A percentile compares a stretch with the other conserved stretches of the same genome.
Conservation (phyloP, 2,888 invertebrate species). For the Xestia c-nigrum region DNA sequence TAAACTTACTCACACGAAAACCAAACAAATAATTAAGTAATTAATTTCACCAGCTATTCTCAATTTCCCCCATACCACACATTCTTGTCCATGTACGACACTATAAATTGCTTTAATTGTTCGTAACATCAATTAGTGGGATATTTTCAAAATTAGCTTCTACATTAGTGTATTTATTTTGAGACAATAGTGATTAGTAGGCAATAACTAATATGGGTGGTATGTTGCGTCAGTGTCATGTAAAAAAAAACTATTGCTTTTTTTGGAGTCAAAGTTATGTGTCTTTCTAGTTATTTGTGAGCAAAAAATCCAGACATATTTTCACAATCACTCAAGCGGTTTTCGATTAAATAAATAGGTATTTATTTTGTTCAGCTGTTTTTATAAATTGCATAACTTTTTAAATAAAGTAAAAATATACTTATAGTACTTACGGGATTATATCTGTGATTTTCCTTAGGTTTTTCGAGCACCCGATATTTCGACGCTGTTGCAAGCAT, state of each 20-base stretch:
- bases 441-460: too few relatives aligned
- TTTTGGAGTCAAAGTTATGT: not conserved
- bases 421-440: too few relatives aligned
- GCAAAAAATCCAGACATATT: not conserved
- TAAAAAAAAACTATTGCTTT: conserved; percentile 12
- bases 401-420: too few relatives aligned
- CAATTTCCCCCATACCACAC: conserved; percentile 33
- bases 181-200: conserved; percentile 26
- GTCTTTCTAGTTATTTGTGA: not conserved
- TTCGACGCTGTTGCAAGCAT: too few relatives aligned
- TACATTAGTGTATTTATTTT: conserved; percentile 49
- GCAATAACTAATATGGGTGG: conserved; percentile 33
- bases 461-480: too few relatives aligned
- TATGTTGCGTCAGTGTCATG: conserved; percentile 27
- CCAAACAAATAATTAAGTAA: conserved; percentile 31
- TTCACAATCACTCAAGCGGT: not conserved
- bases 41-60: conserved; percentile 26
- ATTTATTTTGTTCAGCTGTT: not conserved
- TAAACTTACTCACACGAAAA: too few relatives aligned
- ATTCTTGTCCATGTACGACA: conserved; percentile 40
- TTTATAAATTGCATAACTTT: not conserved
- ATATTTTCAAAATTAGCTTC: conserved; percentile 46
- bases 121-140: conserved; percentile 51
- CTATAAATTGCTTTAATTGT: conserved; percentile 64
- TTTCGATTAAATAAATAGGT: too few relatives aligned